phyloP scores from a whole-genome alignment of 2,888 invertebrate species.

The Rhamphomyia laevipes region DNA sequence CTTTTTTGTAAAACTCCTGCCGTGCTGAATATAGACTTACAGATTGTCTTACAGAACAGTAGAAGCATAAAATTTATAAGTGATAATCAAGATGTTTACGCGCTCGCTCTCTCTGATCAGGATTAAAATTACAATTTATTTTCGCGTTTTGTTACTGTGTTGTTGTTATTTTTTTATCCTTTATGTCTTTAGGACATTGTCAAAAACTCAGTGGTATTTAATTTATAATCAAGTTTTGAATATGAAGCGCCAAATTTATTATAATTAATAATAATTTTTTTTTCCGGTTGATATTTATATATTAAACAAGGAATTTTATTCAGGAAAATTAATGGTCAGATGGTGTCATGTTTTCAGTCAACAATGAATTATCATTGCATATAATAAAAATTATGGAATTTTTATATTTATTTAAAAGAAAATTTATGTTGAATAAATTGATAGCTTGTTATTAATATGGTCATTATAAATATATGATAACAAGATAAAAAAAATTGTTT shows the following conservation, averaged over 20 bases:
- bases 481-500: no score
- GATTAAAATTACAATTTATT: no score
- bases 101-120: not conserved
- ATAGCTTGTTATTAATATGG: no score
- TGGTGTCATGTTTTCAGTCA: constrained; percentile 23
- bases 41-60: not conserved
- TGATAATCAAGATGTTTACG: constrained; percentile 13
- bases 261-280: no score
- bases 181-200: no score
- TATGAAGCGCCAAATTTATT: no score
- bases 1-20: constrained; percentile 3
- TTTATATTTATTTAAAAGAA: no score
- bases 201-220: no score
- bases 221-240: no score
- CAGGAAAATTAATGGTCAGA: constrained; percentile 13
- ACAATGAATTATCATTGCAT: constrained; percentile 20
- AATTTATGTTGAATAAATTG: no score
- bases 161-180: not conserved
- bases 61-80: constrained; percentile 11
- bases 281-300: not conserved
- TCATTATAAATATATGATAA: no score
- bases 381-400: no score
- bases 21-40: constrained; percentile 5
- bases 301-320: constrained; percentile 9
- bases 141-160: not conserved